A percentile compares a stretch with the other conserved stretches of the same genome.
Conservation (phyloP, 2,888 invertebrate genomes). For the Sphinx pinastri region DNA sequence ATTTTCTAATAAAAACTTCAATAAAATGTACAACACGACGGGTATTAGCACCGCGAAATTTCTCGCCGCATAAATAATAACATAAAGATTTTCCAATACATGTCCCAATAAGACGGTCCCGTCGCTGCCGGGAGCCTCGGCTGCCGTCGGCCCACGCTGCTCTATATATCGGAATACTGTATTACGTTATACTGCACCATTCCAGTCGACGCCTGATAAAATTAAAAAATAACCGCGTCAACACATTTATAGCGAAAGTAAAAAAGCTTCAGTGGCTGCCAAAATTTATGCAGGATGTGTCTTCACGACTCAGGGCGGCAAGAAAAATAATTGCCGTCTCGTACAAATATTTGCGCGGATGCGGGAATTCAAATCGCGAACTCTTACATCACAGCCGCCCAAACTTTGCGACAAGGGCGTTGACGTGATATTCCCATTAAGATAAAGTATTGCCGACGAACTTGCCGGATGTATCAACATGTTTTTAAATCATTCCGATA, state of each 20-base stretch:
- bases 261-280: not conserved
- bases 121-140: slow-evolving; percentile 32
- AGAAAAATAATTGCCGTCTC: slow-evolving; percentile 21
- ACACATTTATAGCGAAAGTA: not conserved
- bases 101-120: slow-evolving; percentile 58
- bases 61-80: slow-evolving; percentile 72
- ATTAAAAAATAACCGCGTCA: slow-evolving; percentile 5
- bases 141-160: not conserved
- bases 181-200: not conserved
- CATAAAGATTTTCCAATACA: slow-evolving; percentile 76
- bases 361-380: slow-evolving; percentile 11
- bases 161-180: slow-evolving; percentile 15
- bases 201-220: not conserved
- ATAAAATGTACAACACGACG: slow-evolving; percentile 67
- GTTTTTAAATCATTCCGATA: slow-evolving; percentile 7
- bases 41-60: slow-evolving; percentile 71
- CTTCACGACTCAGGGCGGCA: not conserved
- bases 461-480: slow-evolving; percentile 14
- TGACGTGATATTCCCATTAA: slow-evolving; percentile 23
- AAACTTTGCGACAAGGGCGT: slow-evolving; percentile 14
- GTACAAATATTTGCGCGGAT: slow-evolving; percentile 19
- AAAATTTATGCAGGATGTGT: slow-evolving; percentile 21
- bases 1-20: slow-evolving; percentile 76
- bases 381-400: slow-evolving; percentile 7
- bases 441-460: slow-evolving; percentile 14